These are phyloP conservation scores for Narcine bancroftii DNA, from an alignment of 2,113 vertebrate genomes.

Conservation along the genomic window DNA sequence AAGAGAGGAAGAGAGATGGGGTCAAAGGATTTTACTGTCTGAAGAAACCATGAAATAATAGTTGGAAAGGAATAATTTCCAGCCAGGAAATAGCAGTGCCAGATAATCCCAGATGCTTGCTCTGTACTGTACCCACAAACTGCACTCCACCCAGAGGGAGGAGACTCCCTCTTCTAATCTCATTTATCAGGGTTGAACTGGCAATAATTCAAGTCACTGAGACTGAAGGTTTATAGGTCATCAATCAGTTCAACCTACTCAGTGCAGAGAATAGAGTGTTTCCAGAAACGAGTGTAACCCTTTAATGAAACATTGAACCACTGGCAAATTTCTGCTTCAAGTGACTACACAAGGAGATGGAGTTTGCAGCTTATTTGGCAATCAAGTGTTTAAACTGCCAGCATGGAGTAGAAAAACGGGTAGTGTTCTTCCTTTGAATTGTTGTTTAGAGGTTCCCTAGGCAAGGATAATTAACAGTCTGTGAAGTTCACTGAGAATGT, in stretches of 20 bases:
- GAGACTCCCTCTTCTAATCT: neutral
- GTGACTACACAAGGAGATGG: neutral
- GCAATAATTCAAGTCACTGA: too few species aligned
- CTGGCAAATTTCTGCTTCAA: neutral
- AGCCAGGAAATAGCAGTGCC: neutral
- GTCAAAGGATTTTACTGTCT: neutral
- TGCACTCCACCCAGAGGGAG: neutral
- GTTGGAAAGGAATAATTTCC: neutral
- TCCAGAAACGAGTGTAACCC: neutral
- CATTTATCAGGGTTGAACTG: neutral
- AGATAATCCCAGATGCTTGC: neutral
- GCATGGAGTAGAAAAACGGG: too few species aligned
- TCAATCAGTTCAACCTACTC: neutral
- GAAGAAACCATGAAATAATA: neutral
- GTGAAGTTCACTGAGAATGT: too few species aligned
- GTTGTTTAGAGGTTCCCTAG: too few species aligned
- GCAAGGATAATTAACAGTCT: too few species aligned
- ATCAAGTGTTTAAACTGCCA: too few species aligned
- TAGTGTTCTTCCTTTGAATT: too few species aligned
- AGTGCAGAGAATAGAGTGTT: neutral
- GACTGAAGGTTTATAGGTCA: neutral
- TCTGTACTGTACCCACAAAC: neutral
- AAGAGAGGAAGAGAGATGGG: constrained; percentile 18
- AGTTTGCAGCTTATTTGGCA: too few species aligned
- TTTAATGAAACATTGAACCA: neutral